Conservation (phyloP, 2,888 invertebrate genomes). For the Dicyrtomina minuta region DNA sequence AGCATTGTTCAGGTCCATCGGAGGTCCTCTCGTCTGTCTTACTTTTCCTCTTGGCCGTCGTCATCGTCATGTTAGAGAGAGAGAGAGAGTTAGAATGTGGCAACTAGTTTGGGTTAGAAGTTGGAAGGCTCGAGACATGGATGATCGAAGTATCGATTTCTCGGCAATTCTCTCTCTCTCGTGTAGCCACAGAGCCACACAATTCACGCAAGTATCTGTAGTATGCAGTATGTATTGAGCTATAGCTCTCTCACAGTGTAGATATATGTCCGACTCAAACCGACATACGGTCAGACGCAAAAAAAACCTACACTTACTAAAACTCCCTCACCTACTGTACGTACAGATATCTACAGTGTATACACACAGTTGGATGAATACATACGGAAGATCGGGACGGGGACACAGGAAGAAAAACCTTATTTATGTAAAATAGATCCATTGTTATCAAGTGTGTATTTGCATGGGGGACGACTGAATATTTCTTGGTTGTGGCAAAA, state of each 20-base stretch:
- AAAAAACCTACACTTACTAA: too few species aligned
- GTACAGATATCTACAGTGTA: not conserved
- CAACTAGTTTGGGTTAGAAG: conserved; percentile 14
- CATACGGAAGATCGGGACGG: not conserved
- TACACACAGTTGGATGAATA: not conserved
- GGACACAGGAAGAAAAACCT: conserved; percentile 16
- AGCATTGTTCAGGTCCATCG: conserved; percentile 34
- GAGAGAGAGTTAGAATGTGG: too few species aligned
- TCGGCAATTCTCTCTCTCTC: conserved; percentile 30
- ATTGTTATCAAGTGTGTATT: conserved; percentile 26
- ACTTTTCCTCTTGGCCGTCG: conserved; percentile 14
- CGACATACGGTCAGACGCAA: not conserved
- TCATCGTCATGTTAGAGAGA: conserved; percentile 10
- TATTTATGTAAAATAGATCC: conserved; percentile 31
- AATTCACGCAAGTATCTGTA: conserved; percentile 4
- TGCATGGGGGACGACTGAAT: conserved; percentile 22
- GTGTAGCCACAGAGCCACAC: not conserved
- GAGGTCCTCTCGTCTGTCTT: conserved; percentile 30
- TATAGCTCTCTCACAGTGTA: not conserved
- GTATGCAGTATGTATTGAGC: not conserved
- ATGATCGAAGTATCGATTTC: conserved; percentile 35
- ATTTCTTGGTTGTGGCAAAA: conserved; percentile 15
- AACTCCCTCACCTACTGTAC: too few species aligned
- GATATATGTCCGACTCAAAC: too few species aligned
- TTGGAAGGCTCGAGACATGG: conserved; percentile 19